A percentile compares a stretch with the other conserved stretches of the same genome.
phyloP scores from a whole-genome alignment of 2,888 invertebrate genomes.

The Calliphora vomitoria region DNA sequence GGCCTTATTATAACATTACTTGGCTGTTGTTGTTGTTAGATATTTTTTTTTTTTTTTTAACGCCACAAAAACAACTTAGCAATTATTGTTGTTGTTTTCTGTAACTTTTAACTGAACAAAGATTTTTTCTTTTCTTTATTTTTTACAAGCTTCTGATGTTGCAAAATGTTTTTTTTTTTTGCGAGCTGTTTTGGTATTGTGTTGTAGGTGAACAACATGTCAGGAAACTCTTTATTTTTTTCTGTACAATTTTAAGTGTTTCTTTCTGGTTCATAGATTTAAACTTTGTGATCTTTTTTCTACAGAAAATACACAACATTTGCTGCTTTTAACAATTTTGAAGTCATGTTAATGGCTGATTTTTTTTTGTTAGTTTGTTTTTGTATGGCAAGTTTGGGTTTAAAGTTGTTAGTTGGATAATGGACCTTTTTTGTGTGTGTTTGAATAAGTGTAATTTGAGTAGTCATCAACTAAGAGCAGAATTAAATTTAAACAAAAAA shows the following conservation, averaged over 20 bases:
- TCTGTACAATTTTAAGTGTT: slow-evolving; percentile 17
- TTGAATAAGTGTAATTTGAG: slow-evolving; percentile 22
- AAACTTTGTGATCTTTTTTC: slow-evolving; percentile 60
- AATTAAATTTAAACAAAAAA: slow-evolving; percentile 6
- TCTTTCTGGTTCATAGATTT: slow-evolving; percentile 64
- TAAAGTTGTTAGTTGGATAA: slow-evolving; percentile 45
- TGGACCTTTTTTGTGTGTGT: not conserved
- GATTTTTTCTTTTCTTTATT: slow-evolving; percentile 9
- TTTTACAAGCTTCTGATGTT: slow-evolving; percentile 57
- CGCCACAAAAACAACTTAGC: slow-evolving; percentile 52
- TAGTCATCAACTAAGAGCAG: slow-evolving; percentile 9
- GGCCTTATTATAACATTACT: slow-evolving; percentile 50
- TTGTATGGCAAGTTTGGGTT: not conserved
- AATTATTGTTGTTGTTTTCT: slow-evolving; percentile 38
- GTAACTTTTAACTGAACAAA: slow-evolving; percentile 20
- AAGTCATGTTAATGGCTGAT: slow-evolving; percentile 57
- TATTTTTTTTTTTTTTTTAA: slow-evolving; percentile 42
- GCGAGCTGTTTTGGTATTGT: slow-evolving; percentile 42
- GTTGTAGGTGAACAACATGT: slow-evolving; percentile 69
- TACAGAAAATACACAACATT: slow-evolving; percentile 13
- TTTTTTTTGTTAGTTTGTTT: slow-evolving; percentile 40
- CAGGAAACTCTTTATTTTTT: slow-evolving; percentile 36
- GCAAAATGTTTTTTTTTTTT: slow-evolving; percentile 19
- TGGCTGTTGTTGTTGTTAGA: slow-evolving; percentile 13
- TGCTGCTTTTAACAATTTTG: slow-evolving; percentile 55